phyloP scores from a whole-genome alignment of 2,797 vertebrate species.

The Champsocephalus esox region DNA sequence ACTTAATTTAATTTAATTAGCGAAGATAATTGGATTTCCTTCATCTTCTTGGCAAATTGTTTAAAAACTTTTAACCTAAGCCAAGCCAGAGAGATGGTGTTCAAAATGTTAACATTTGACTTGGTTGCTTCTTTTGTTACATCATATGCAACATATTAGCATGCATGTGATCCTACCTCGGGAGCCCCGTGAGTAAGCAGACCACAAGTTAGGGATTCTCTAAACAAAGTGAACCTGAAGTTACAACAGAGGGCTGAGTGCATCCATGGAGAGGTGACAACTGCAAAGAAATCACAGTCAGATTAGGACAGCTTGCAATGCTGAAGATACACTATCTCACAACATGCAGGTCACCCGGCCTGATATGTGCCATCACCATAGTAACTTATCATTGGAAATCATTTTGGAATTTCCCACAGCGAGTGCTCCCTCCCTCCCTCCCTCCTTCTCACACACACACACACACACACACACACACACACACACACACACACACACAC shows the following conservation, averaged over 20 bases:
- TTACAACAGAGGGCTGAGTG: slow-evolving; percentile 37
- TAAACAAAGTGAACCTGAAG: slow-evolving; percentile 56
- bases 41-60: slow-evolving; percentile 34
- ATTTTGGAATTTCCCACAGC: slow-evolving; percentile 79
- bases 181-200: slow-evolving; percentile 32
- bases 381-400: slow-evolving; percentile 75
- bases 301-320: slow-evolving; percentile 44
- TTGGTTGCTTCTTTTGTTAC: slow-evolving; percentile 11
- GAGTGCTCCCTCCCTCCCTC: slow-evolving; percentile 13
- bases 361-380: slow-evolving; percentile 78
- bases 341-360: slow-evolving; percentile 61
- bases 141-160: neutral
- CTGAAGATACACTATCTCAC: slow-evolving; percentile 68
- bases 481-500: neutral
- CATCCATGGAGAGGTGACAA: slow-evolving; percentile 62
- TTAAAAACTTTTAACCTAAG: slow-evolving; percentile 3
- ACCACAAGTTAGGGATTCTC: slow-evolving; percentile 40
- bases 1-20: slow-evolving; percentile 53
- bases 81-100: slow-evolving; percentile 9
- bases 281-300: slow-evolving; percentile 55
- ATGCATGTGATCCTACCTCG: slow-evolving; percentile 10
- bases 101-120: slow-evolving; percentile 5
- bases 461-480: neutral
- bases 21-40: slow-evolving; percentile 49
- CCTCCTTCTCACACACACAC: neutral